Percentiles rank a stretch among this genome's conserved stretches.
These are phyloP conservation scores for Eupithecia centaureata DNA, from an alignment of 2,888 invertebrate species.

Conservation along the genomic window DNA sequence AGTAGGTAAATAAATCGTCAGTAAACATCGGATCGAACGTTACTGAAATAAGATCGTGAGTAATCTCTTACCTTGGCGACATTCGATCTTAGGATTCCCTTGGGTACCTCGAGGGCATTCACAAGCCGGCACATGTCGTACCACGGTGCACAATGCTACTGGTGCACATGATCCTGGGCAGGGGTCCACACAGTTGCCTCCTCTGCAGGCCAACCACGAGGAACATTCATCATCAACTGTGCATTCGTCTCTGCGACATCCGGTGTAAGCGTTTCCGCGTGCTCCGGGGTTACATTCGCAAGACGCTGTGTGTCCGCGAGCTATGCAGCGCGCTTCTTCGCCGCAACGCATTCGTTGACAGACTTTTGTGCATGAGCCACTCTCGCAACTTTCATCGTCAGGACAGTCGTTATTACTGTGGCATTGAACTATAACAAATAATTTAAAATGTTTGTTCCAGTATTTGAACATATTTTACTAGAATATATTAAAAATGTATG, in stretches of 20 bases:
- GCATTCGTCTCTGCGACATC: slow-evolving; percentile 91
- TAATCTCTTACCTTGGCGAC: slow-evolving; percentile 82
- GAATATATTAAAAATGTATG: neutral
- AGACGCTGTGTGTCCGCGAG: slow-evolving; percentile 90
- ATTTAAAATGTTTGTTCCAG: neutral
- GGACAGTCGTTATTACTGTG: slow-evolving; percentile 93
- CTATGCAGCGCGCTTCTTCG: slow-evolving; percentile 89
- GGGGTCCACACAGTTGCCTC: slow-evolving; percentile 91
- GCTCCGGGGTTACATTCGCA: slow-evolving; percentile 91
- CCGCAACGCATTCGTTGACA: slow-evolving; percentile 93
- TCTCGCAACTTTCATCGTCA: slow-evolving; percentile 91
- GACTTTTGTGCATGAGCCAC: slow-evolving; percentile 91
- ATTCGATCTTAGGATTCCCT: slow-evolving; percentile 89
- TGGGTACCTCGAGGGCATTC: slow-evolving; percentile 92
- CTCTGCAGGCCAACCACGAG: slow-evolving; percentile 90
- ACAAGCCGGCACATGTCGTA: slow-evolving; percentile 90
- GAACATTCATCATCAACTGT: slow-evolving; percentile 90
- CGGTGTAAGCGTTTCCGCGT: slow-evolving; percentile 91
- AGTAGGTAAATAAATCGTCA: neutral
- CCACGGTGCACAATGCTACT: slow-evolving; percentile 89
- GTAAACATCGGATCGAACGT: neutral
- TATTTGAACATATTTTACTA: neutral
- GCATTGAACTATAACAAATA: slow-evolving; percentile 88
- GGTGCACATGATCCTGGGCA: slow-evolving; percentile 93
- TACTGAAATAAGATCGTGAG: neutral